Percentiles rank a stretch among this genome's conserved stretches.
phyloP scores from a whole-genome alignment of 2,888 invertebrate species.

The Germaria angustata region DNA sequence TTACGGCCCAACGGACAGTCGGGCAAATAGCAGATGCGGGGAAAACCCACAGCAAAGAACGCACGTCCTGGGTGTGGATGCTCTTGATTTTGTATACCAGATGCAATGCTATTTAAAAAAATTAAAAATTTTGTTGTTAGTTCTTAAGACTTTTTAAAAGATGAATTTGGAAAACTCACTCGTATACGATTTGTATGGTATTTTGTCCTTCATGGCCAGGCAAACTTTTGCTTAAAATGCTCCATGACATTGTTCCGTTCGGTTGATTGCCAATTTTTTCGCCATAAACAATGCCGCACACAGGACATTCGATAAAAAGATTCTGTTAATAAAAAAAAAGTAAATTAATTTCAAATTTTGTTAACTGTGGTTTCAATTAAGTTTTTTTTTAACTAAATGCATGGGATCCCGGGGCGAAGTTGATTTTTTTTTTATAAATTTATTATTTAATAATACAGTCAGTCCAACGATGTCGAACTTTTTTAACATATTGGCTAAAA shows the following conservation, averaged over 20 bases:
- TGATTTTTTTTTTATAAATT: no score
- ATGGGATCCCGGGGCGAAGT: no score
- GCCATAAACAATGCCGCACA: slow-evolving; percentile 92
- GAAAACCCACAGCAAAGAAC: slow-evolving; percentile 94
- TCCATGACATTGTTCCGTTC: slow-evolving; percentile 90
- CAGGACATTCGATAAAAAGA: slow-evolving; percentile 91
- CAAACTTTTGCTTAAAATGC: slow-evolving; percentile 84
- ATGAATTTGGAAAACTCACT: slow-evolving; percentile 81
- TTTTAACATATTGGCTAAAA: no score
- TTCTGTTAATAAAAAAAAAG: slow-evolving; percentile 74
- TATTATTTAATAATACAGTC: no score
- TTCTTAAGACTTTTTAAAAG: not conserved
- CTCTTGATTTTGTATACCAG: slow-evolving; percentile 89
- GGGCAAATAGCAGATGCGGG: slow-evolving; percentile 90
- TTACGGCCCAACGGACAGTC: slow-evolving; percentile 90
- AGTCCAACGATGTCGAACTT: no score
- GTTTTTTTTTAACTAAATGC: no score
- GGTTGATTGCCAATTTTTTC: slow-evolving; percentile 91
- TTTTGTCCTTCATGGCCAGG: slow-evolving; percentile 84
- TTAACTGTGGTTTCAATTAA: no score
- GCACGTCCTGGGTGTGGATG: slow-evolving; percentile 91
- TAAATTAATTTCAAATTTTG: not conserved
- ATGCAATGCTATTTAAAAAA: slow-evolving; percentile 84
- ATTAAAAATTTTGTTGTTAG: not conserved
- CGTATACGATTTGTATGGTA: slow-evolving; percentile 91